These are phyloP conservation scores for Cisticola juncidis DNA, from an alignment of 2,113 vertebrate species.

Conservation along the genomic window DNA sequence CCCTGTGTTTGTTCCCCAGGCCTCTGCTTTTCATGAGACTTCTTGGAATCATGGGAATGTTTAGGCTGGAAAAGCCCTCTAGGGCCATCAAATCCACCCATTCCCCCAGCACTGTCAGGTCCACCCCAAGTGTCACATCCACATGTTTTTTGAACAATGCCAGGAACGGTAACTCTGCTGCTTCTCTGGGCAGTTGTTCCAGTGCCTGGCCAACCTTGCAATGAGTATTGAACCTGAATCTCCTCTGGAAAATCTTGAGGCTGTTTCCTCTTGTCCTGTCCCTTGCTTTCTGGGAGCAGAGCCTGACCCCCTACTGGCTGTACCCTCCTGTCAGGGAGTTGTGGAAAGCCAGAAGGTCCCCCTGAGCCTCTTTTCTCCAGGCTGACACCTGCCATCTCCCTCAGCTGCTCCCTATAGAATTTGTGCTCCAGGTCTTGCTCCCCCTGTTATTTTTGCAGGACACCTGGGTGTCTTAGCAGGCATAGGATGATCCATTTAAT, in stretches of 20 bases:
- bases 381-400: neutral
- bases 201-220: neutral
- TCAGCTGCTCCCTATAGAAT: neutral
- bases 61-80: neutral
- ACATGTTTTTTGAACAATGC: rapidly evolving
- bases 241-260: neutral
- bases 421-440: neutral
- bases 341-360: neutral
- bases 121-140: neutral
- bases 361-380: neutral
- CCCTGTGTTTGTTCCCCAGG: neutral
- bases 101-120: neutral
- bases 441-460: neutral
- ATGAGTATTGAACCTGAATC: neutral
- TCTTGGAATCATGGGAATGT: neutral
- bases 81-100: neutral
- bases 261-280: rapidly evolving
- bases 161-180: neutral
- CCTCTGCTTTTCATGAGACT: neutral
- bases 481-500: neutral
- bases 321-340: neutral
- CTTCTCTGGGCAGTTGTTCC: neutral
- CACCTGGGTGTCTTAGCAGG: neutral
- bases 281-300: neutral
- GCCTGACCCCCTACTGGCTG: rapidly evolving